These are phyloP conservation scores for Sinocyclocheilus grahami DNA, from an alignment of 2,113 vertebrate genomes.

Conservation along the genomic window DNA sequence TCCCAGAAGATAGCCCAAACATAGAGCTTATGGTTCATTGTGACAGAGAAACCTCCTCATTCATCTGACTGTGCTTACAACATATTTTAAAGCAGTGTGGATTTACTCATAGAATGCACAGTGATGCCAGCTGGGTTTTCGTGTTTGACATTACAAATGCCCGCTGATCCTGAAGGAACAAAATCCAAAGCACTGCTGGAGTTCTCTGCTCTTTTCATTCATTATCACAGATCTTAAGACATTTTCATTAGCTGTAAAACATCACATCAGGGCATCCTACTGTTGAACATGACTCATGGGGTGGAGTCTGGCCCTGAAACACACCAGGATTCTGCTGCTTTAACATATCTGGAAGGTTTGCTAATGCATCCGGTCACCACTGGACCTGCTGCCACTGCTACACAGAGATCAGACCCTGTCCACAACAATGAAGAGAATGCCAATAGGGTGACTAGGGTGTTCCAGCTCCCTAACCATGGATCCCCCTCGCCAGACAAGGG, in stretches of 20 bases:
- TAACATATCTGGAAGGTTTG: slow-evolving; percentile 99
- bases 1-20: slow-evolving; percentile 64
- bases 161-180: slow-evolving; percentile 19
- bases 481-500: slow-evolving; percentile 76
- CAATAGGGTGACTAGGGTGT: slow-evolving; percentile 80
- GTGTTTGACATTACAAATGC: slow-evolving; percentile 61
- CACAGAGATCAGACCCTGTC: slow-evolving; percentile 83
- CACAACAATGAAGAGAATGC: slow-evolving; percentile 84
- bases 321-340: slow-evolving; percentile 99
- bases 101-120: slow-evolving; percentile 62
- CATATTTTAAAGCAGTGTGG: slow-evolving; percentile 60
- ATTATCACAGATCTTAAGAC: slow-evolving; percentile 62
- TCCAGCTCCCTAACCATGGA: slow-evolving; percentile 84
- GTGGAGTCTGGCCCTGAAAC: slow-evolving; percentile 99
- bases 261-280: slow-evolving; percentile 82
- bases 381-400: slow-evolving; percentile 87
- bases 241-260: slow-evolving; percentile 71
- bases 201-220: slow-evolving; percentile 56
- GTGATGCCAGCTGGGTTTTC: slow-evolving; percentile 66
- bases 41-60: slow-evolving; percentile 66
- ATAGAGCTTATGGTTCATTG: slow-evolving; percentile 63
- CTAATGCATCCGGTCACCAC: slow-evolving; percentile 99
- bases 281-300: slow-evolving; percentile 99
- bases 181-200: slow-evolving; percentile 13
- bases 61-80: slow-evolving; percentile 62